These are phyloP conservation scores for Chloroclystis v-ata DNA, from an alignment of 2,888 invertebrate species.

Conservation along the genomic window DNA sequence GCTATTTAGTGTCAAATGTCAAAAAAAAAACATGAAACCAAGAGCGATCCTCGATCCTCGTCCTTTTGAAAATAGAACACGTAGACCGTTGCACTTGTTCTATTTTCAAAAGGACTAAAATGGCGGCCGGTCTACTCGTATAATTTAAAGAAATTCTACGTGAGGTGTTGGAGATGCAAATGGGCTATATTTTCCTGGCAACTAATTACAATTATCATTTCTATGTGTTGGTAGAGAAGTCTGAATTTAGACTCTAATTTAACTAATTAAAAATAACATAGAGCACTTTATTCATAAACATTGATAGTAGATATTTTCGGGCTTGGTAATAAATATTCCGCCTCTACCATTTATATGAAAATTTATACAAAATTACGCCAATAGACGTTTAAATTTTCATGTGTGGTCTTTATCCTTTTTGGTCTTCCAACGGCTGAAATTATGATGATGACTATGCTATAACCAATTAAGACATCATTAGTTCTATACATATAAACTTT, in stretches of 20 bases:
- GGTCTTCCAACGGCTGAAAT: no score
- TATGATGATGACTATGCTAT: neutral
- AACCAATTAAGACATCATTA: slow-evolving; percentile 31
- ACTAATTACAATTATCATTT: slow-evolving; percentile 5
- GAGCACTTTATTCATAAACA: neutral
- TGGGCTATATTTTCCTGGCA: slow-evolving; percentile 15
- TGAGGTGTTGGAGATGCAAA: slow-evolving; percentile 13
- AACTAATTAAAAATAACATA: neutral
- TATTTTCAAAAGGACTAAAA: slow-evolving; percentile 3
- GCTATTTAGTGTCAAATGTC: slow-evolving; percentile 35
- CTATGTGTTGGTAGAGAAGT: neutral
- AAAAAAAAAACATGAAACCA: slow-evolving; percentile 44
- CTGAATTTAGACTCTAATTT: neutral
- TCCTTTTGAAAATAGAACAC: slow-evolving; percentile 23
- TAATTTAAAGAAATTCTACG: neutral
- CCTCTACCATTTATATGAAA: no score
- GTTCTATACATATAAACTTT: neutral
- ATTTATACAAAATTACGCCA: no score
- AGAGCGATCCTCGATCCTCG: slow-evolving; percentile 35
- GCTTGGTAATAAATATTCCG: no score
- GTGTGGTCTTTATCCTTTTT: no score
- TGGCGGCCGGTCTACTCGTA: neutral
- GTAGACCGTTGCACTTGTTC: neutral
- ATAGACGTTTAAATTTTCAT: no score
- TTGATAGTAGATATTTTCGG: no score